Base-by-base conservation (phyloP, 2,888 invertebrate species). In the Carabus problematicus region DNA sequence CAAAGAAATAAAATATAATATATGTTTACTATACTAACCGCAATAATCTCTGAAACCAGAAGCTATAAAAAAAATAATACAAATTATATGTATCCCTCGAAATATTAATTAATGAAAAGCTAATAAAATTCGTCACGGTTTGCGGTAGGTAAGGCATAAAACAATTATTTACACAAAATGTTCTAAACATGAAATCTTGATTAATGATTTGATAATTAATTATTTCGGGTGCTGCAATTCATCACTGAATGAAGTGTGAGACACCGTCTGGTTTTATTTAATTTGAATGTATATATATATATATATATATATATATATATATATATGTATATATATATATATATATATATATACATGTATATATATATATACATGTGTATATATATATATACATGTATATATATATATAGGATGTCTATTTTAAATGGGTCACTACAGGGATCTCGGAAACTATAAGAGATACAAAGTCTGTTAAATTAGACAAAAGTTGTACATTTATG, bases 141-240 rank as follows among this genome's bases (percentile, higher is more conserved):
- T 68, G 68, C 61, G 68, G 68, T 68, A 68, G 68, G 68, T 60
- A 52, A 55, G 41, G 42, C 19, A 12, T 60, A 68, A 68, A 68
- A 68, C 61, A 68, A 68, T 52, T 68, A 68, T 68, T 68, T 68
- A 68, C 68, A 60, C 68, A 60, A 68, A 68, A 68, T 61, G 54
- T 61, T 54, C 40, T 12, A 59, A 59, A 56, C 29, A 16, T n/a
- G 41, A 42, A 40, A 59, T 41, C 54, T 8, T 66, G 66, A 66
- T 66, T 66, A 49, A 66, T 66, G 66, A 59, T 58, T 39, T 59
- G 39, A 47, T 43, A 66, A 66, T 66, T 66, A 66, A 66, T 66
- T 66, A 59, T 18, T 14, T 12, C n/a, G 18, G 8, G 29, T 3
- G 29, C 2, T 29, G 6, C 29, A 29, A 29, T 29, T 29, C 29